Conservation (phyloP, 2,888 invertebrate species). For the Diplazon laetatorius region DNA sequence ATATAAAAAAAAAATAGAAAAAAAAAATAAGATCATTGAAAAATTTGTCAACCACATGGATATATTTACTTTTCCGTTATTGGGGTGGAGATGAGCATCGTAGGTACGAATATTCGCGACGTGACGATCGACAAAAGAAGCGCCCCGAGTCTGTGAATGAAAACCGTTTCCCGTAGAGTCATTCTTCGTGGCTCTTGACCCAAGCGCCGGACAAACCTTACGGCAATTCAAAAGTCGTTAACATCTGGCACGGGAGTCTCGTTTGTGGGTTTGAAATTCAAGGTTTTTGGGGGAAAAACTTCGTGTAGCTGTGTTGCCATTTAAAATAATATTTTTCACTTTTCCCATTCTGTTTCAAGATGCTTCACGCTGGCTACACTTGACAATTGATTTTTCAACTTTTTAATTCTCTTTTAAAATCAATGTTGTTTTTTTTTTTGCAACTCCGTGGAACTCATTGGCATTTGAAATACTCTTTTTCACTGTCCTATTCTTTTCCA, state of each 20-base stretch:
- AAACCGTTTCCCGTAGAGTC: slow-evolving; percentile 27
- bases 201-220: slow-evolving; percentile 7
- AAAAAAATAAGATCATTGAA: slow-evolving; percentile 24
- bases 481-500: no score
- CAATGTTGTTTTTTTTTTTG: no score
- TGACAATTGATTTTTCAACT: no score
- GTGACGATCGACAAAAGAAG: slow-evolving; percentile 52
- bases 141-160: slow-evolving; percentile 37
- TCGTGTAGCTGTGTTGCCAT: no score
- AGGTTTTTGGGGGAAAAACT: no score
- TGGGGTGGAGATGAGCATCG: slow-evolving; percentile 51
- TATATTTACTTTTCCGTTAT: slow-evolving; percentile 42
- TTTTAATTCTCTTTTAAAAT: no score
- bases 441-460: no score
- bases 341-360: slow-evolving; percentile 15
- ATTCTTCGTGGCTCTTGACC: slow-evolving; percentile 49
- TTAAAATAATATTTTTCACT: no score
- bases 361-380: no score
- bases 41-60: slow-evolving; percentile 49
- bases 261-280: not conserved
- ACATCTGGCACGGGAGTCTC: slow-evolving; percentile 39
- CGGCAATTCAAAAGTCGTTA: slow-evolving; percentile 23
- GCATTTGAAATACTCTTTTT: no score
- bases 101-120: slow-evolving; percentile 54
- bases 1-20: slow-evolving; percentile 8